A percentile compares a stretch with the other conserved stretches of the same genome.
Evolutionary conservation across 2,113 vertebrate species (phyloP).

Genomic region (Bubo bubo): DNA sequence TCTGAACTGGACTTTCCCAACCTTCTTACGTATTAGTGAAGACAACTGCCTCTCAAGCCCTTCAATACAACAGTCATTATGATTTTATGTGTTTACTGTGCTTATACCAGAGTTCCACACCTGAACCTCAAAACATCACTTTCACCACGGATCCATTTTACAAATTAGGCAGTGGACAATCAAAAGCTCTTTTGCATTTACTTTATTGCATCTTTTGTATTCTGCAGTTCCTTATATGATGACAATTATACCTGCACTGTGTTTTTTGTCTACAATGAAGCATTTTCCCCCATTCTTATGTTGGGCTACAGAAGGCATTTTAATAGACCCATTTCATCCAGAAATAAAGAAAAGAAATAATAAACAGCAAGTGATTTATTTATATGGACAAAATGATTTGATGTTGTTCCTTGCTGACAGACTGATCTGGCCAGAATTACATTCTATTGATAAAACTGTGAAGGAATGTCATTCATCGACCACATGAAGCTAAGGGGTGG

Average conservation of each 20-base stretch:
- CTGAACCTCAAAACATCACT: not conserved
- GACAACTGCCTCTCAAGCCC: not conserved
- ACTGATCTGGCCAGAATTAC: slow-evolving; percentile 67
- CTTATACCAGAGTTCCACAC: not conserved
- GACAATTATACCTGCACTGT: not conserved
- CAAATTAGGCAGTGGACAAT: not conserved
- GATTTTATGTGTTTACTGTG: not conserved
- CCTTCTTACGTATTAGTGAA: not conserved
- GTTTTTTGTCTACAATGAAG: not conserved
- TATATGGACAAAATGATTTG: slow-evolving; percentile 70
- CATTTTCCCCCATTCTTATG: not conserved
- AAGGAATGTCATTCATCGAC: slow-evolving; percentile 69
- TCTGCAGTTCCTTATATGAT: not conserved
- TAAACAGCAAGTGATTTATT: slow-evolving; percentile 70
- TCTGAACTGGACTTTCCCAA: not conserved
- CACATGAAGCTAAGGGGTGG: slow-evolving; percentile 63
- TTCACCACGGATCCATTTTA: not conserved
- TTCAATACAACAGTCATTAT: not conserved
- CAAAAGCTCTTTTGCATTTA: not conserved
- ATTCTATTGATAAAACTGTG: slow-evolving; percentile 75
- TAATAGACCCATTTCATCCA: slow-evolving; percentile 10
- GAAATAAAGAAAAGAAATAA: slow-evolving; percentile 64
- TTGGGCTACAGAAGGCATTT: slow-evolving; percentile 2
- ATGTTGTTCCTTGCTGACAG: slow-evolving; percentile 67
- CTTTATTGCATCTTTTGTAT: not conserved